Base-by-base conservation (phyloP, 2,888 invertebrate genomes). In the Lagria hirta region DNA sequence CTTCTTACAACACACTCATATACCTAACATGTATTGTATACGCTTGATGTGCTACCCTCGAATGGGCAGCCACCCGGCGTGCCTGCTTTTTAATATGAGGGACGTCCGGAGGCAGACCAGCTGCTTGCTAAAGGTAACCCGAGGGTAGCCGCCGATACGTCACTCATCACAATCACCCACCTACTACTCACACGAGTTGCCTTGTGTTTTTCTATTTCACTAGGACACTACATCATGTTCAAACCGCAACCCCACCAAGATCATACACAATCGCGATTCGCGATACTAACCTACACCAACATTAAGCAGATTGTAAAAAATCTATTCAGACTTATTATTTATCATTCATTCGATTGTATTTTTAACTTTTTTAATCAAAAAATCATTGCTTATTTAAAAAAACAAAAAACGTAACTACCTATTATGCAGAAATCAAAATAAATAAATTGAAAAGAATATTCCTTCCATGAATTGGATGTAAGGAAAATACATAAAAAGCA, bases 51-150 rank as follows among this genome's bases (percentile, higher is more conserved):
- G 58, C 68, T 65, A 69, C 69, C 69, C 68, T 68, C 66, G 64
- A 67, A 66, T 66, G 67, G 58, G 48, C 61, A 61, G 60, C 59
- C 64, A 64, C 62, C 63, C 66, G 65, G 64, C 62, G 57, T 62
- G 62, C 55, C 60, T 58, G 62, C 61, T 63, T 66, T 67, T 67
- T 68, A 66, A 67, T 66, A 65, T 64, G 62, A 67, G 66, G 68
- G 62, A 58, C 57, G 58, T 55, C 58, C 59, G 60, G 59, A 52
- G 58, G 58, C 60, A 57, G 43, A 57, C 61, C 62, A 62, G 62
- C 62, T 64, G 63, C 57, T 61, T 35, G 33, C 23, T 15, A 26
- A 23, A 21, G 38, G 33, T 33, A 43, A 48, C 29, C 32, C 30
- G 36, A 43, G 45, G 44, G 37, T 48, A 43, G 44, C 34, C 33